Evolutionary conservation across 2,888 invertebrate genomes (phyloP), one percentile per base, ranked within the genome.

Genomic region (Didymodactylos carnosus): DNA sequence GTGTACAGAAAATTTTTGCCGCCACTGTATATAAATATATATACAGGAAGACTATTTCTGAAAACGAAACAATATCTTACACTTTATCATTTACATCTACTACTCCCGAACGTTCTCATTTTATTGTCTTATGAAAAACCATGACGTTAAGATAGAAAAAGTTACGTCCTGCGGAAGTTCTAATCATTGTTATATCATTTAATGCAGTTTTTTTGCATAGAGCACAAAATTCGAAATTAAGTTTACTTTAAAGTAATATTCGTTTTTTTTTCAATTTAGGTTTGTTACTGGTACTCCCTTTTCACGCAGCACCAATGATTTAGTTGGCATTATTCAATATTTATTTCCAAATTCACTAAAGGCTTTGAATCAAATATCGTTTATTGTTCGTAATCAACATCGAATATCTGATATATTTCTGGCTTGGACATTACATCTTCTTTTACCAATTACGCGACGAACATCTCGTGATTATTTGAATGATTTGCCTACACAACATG

Each of bases 241-340:
- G n/a, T n/a, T n/a, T 2, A 25, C 19, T 43, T 1, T n/a, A 39
- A 71, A 25, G 43, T 19, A 14, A 39, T 3, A 51, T 35, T 40
- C 14, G 27, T 49, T 41, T 41, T 73, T 39, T 39, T 51, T 29
- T 51, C 19, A n/a, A 46, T 73, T 39, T 16, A 91, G 91, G 90
- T 84, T 84, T 80, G 83, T 85, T 0, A 89, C 89, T 7, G 90
- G 91, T 29, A 91, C 90, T 0, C 89, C 89, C 0, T 85, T 89
- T 71, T 87, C 88, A 79, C 86, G 86, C 73, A 83, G 84, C 27
- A 80, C 88, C 25, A 83, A 86, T 78, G 87, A 87, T 82, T 78
- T 87, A 43, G 85, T 83, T 80, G 88, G 88, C 5, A 53, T 53
- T 2, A 29, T 53, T 13, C 53, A 53, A 29, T 53, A 53, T 53